Percentiles rank a stretch among this genome's conserved stretches.
Conservation (phyloP, 2,113 vertebrate genomes). For the Siniperca chuatsi region DNA sequence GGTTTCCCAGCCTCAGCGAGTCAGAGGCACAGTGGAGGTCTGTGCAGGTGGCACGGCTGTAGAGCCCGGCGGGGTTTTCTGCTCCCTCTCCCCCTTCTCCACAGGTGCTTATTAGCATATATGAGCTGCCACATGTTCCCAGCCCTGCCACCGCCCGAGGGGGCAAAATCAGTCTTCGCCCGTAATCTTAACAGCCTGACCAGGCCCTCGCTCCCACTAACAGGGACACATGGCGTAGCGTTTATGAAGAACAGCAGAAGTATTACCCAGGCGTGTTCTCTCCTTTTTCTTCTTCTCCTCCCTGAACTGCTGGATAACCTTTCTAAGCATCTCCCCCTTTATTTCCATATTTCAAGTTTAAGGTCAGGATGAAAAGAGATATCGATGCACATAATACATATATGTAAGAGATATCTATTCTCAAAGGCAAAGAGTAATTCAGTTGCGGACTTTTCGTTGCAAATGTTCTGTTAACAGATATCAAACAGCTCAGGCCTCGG, state of each 20-base stretch:
- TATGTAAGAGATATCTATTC: conserved; percentile 63
- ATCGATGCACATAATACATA: conserved; percentile 42
- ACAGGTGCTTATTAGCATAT: conserved; percentile 89
- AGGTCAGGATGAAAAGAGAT: conserved; percentile 62
- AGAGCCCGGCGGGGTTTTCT: conserved; percentile 75
- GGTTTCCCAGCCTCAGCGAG: conserved; percentile 62
- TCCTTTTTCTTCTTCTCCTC: conserved; percentile 46
- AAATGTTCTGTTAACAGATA: conserved; percentile 70
- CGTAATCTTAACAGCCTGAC: conserved; percentile 84
- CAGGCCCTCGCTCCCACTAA: conserved; percentile 70
- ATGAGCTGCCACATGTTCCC: conserved; percentile 87
- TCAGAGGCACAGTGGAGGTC: conserved; percentile 79
- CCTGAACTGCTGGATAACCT: conserved; percentile 69
- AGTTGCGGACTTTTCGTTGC: conserved; percentile 51
- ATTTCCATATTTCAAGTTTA: conserved; percentile 69
- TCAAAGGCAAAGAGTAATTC: conserved; percentile 60
- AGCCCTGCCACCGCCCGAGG: conserved; percentile 78
- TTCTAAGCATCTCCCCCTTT: conserved; percentile 58
- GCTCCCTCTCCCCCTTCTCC: conserved; percentile 72
- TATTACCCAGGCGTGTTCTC: conserved; percentile 49
- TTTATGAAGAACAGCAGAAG: conserved; percentile 70
- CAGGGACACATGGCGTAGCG: conserved; percentile 71
- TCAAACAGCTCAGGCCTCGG: conserved; percentile 62
- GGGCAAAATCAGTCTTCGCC: conserved; percentile 82
- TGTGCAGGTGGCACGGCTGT: conserved; percentile 82